Conservation (phyloP, 2,113 vertebrate species). For the Colossoma macropomum region DNA sequence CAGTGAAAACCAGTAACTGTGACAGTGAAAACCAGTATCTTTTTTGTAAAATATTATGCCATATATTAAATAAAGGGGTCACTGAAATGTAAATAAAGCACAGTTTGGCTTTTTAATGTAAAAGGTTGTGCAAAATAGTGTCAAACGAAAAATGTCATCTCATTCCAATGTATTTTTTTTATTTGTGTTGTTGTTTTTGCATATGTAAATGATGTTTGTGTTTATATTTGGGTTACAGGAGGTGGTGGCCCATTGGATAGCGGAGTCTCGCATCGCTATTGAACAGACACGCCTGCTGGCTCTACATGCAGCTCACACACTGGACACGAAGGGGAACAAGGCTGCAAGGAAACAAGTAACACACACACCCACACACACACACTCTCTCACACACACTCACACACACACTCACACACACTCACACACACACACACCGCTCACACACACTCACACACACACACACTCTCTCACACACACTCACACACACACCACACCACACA, state of each 20-base stretch:
- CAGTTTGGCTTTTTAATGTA: no score
- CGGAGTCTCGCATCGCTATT: constrained; percentile 88
- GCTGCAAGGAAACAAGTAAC: constrained; percentile 87
- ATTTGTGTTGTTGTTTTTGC: background rate
- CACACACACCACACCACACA: no score
- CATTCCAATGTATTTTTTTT: no score
- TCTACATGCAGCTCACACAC: constrained; percentile 81
- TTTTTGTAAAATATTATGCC: no score
- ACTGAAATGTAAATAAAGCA: no score
- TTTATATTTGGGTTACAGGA: constrained; percentile 74
- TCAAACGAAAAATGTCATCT: no score
- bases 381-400: background rate
- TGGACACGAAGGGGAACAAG: constrained; percentile 80
- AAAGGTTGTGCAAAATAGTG: no score
- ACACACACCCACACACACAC: constrained; percentile 14
- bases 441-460: no score
- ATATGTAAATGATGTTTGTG: background rate
- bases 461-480: no score
- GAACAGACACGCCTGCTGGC: constrained; percentile 89
- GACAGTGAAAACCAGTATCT: no score
- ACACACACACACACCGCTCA: background rate
- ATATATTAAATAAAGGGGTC: no score
- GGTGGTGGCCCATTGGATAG: constrained; percentile 92
- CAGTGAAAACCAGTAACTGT: no score
- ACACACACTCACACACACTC: constrained; percentile 22